Base-by-base conservation (phyloP, 2,113 vertebrate genomes). In the Butorides virescens region DNA sequence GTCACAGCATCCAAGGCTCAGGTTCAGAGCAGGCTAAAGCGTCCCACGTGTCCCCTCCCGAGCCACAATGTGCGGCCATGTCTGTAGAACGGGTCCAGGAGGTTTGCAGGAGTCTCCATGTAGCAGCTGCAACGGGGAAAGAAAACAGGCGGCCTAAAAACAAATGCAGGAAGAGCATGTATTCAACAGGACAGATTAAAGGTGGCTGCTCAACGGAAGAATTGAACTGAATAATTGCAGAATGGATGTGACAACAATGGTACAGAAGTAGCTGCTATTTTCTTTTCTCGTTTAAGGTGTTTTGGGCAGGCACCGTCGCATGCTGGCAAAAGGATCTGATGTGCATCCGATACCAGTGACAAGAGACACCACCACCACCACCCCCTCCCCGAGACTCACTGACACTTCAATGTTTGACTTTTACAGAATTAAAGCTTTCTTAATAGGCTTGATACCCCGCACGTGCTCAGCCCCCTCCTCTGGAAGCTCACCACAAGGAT, bases 31-130 rank as follows among this genome's bases (percentile, higher is more conserved):
- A 3, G 59, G 44, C 32, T 44, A 2, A 63, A 82, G 76, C 5
- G 0, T 11, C 23, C 47, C 70, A 34, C 3, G 1, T 10, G 17
- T 55, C 37, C 52, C 30, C 30, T 34, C 25, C n/a, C 0, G 0
- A 30, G 18, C 62, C 2, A 15, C 53, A 17, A 14, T 1, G 2
- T 0, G 0, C 7, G 7, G 7, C 52, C 0, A 1, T 14, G 49
- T 32, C 25, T 2, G 5, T 13, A 15, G 47, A 42, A 58, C 3
- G 7, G 34, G 7, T 7, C 20, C 11, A 4, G 19, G 59, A 53
- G 46, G 16, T 26, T 44, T 14, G 16, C 18, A 16, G 73, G 66
- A 29, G 36, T 23, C 42, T 10, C 63, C 88, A 56, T 15, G 68
- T 52, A 44, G 73, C 76, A 27, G 29, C 0, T 8, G 22, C 1